A percentile compares a stretch with the other conserved stretches of the same genome.
Conservation (phyloP, 2,113 vertebrate species). For the Nothobranchius kuhntae region DNA sequence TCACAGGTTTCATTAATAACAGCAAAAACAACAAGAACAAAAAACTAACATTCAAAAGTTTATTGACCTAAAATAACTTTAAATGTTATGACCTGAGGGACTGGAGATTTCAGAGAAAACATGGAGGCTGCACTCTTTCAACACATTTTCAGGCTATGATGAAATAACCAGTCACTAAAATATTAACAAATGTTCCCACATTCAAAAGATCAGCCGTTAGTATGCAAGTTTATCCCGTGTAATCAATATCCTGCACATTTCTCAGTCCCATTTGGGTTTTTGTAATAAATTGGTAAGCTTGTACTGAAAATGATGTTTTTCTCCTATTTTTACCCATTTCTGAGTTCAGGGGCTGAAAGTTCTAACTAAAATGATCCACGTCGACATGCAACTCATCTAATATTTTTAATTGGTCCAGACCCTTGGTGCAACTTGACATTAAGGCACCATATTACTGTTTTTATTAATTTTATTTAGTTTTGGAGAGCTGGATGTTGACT, state of each 20-base stretch:
- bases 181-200: constrained; percentile 65
- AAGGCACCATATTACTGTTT: not conserved
- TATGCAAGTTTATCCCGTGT: constrained; percentile 53
- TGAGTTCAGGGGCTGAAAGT: constrained; percentile 21
- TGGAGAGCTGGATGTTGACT: not conserved
- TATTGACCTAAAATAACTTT: constrained; percentile 68
- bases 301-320: constrained; percentile 2
- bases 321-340: constrained; percentile 23
- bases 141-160: constrained; percentile 65
- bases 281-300: constrained; percentile 45
- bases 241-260: constrained; percentile 67
- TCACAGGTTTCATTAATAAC: not conserved
- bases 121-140: constrained; percentile 58
- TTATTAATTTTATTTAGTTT: not conserved
- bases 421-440: constrained; percentile 2
- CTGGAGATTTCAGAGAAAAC: constrained; percentile 60
- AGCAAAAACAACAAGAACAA: constrained; percentile 51
- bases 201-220: constrained; percentile 52
- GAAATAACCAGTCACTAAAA: constrained; percentile 72
- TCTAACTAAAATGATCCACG: constrained; percentile 11
- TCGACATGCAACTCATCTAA: constrained; percentile 25
- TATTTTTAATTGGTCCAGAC: not conserved
- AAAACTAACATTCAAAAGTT: constrained; percentile 22
- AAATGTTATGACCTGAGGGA: constrained; percentile 48
- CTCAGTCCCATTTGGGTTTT: constrained; percentile 44